A percentile compares a stretch with the other conserved stretches of the same genome.
These are phyloP conservation scores for Flabesymbios commensalis DNA, from an alignment of 2,888 invertebrate genomes.

Conservation along the genomic window DNA sequence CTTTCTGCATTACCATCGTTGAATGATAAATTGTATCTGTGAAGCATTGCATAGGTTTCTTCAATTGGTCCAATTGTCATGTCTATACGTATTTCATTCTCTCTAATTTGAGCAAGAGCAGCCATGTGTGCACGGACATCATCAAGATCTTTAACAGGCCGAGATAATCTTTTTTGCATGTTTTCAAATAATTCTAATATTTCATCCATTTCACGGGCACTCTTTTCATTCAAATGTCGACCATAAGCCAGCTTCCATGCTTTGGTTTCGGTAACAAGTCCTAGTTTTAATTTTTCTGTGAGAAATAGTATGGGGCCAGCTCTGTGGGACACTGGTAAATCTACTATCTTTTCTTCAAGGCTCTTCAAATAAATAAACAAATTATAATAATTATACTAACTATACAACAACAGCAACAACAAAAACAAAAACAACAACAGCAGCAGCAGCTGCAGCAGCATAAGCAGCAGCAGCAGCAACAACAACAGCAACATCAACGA, in stretches of 20 bases:
- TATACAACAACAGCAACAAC: too few species aligned
- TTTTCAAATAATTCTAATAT: constrained; percentile 86
- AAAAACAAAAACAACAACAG: too few species aligned
- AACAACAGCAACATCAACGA: too few species aligned
- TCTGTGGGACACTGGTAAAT: constrained; percentile 50
- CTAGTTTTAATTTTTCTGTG: constrained; percentile 73
- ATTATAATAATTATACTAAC: neutral
- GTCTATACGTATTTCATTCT: constrained; percentile 94
- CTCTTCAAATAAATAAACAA: constrained; percentile 41
- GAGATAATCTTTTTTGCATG: constrained; percentile 83
- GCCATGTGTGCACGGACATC: constrained; percentile 94
- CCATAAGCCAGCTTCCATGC: constrained; percentile 60
- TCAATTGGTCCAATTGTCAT: constrained; percentile 91
- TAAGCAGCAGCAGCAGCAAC: too few species aligned
- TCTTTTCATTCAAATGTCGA: constrained; percentile 60
- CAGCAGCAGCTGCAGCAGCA: too few species aligned
- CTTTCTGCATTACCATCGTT: constrained; percentile 89
- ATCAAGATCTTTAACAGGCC: constrained; percentile 78
- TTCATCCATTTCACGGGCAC: constrained; percentile 61
- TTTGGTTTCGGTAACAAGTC: constrained; percentile 71
- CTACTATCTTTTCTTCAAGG: constrained; percentile 59
- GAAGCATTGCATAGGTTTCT: constrained; percentile 90
- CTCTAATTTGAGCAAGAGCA: constrained; percentile 77
- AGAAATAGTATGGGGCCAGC: constrained; percentile 59
- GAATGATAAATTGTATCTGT: constrained; percentile 82